Evolutionary conservation across 2,113 vertebrate genomes (phyloP).

Genomic region (Vombatus ursinus): DNA sequence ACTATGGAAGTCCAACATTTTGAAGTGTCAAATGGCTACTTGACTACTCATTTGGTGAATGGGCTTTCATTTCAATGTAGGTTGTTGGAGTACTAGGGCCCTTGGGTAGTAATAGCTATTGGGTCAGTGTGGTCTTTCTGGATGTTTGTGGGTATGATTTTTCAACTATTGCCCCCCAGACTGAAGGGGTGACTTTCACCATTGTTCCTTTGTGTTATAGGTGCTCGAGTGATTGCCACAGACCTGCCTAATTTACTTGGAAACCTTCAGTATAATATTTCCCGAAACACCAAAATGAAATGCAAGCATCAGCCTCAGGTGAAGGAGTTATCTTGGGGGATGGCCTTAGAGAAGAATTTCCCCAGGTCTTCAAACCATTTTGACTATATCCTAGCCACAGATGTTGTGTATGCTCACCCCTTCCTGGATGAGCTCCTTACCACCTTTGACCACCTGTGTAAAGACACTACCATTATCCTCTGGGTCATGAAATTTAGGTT

Average conservation of each 20-base stretch:
- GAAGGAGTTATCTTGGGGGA: slow-evolving; percentile 93
- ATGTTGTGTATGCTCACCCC: slow-evolving; percentile 95
- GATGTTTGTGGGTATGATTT: neutral
- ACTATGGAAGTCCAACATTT: neutral
- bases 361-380: slow-evolving; percentile 86
- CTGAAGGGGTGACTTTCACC: neutral
- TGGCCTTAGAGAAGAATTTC: slow-evolving; percentile 89
- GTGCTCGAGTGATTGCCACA: slow-evolving; percentile 94
- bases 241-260: slow-evolving; percentile 93
- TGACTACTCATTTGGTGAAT: neutral
- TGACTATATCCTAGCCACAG: slow-evolving; percentile 95
- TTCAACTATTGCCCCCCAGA: neutral
- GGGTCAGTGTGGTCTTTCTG: neutral
- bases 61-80: neutral
- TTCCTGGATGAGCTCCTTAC: slow-evolving; percentile 92
- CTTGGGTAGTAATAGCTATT: neutral
- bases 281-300: slow-evolving; percentile 88
- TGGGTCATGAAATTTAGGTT: slow-evolving; percentile 97
- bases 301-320: slow-evolving; percentile 90
- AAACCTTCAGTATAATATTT: slow-evolving; percentile 93
- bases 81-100: neutral
- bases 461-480: slow-evolving; percentile 90
- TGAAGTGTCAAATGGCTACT: neutral
- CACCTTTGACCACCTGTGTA: slow-evolving; percentile 94
- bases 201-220: slow-evolving; percentile 79